Base-by-base conservation (phyloP, 35 echinoderm and acorn worm genomes). In the Acanthaster planci region DNA sequence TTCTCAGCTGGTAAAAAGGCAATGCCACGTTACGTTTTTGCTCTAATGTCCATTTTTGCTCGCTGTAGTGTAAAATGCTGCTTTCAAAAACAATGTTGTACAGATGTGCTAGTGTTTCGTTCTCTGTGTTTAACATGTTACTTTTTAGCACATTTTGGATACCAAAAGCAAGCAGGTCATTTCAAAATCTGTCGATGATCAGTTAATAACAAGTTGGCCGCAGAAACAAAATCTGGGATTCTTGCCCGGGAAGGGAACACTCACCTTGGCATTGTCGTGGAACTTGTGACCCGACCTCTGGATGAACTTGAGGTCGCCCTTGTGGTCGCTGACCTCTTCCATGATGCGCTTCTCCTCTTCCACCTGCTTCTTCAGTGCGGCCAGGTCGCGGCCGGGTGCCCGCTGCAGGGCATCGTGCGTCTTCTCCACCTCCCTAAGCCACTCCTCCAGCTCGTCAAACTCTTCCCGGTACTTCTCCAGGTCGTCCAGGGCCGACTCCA, bases 221-320 rank as follows among this genome's bases (percentile, higher is more conserved):
- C n/a, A n/a, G n/a, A n/a, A n/a, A n/a, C n/a, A n/a, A n/a, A n/a
- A n/a, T n/a, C n/a, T n/a, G n/a, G 32, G 60, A 68, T 27, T 27
- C 12, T 68, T 8, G 18, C 7, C n/a, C 60, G 3, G 4, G 8
- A 68, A 23, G 3, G 18, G 4, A 23, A 39, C 52, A 0, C 87
- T 38, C 80, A 94, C 95, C 95, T 90, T 98, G 2, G 84, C 82
- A 67, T 87, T 98, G 52, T 98, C 95, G 55, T 85, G 67, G 57
- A 88, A 86, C 82, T 99, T 94, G 80, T 99, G 96, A 16, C 95
- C 95, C 58, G 95, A 87, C 50, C 91, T 82, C 59, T 93, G 93
- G 95, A 98, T 93, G 79, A 98, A 98, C 27, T 93, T 93, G 12
- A 98, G 87, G 78, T 98, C 95, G 35, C 91, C 95, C 82, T 98